Percentiles rank a stretch among this genome's conserved stretches.
Conservation (phyloP, 2,797 vertebrate species). For the Morus bassanus region DNA sequence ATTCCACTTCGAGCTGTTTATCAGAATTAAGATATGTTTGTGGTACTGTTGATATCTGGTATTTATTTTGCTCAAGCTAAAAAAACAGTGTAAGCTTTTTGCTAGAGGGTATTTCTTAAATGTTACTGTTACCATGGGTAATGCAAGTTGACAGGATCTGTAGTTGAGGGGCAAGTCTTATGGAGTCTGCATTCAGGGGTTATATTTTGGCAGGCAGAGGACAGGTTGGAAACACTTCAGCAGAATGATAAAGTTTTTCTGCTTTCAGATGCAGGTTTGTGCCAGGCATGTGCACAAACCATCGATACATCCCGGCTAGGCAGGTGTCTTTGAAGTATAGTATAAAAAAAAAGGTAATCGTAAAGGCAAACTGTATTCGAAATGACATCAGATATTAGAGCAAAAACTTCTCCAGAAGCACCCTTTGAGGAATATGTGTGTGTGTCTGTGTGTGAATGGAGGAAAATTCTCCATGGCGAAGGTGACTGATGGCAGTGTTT, state of each 20-base stretch:
- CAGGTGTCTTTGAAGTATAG: neutral
- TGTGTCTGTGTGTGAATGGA: neutral
- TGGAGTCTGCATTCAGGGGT: slow-evolving; percentile 1
- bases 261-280: neutral
- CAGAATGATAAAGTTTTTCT: neutral
- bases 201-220: slow-evolving; percentile 56
- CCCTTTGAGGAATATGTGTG: neutral
- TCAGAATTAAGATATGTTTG: neutral
- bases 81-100: slow-evolving; percentile 32
- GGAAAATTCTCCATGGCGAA: neutral
- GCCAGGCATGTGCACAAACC: neutral
- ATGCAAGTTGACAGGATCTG: slow-evolving; percentile 65
- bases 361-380: neutral
- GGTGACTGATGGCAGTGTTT: neutral
- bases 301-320: neutral
- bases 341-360: neutral
- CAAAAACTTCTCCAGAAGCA: neutral
- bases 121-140: slow-evolving; percentile 41
- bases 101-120: slow-evolving; percentile 48
- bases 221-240: slow-evolving; percentile 33
- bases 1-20: neutral
- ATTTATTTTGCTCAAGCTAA: slow-evolving; percentile 11
- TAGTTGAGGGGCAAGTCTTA: slow-evolving; percentile 45
- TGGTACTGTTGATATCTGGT: neutral
- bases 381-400: neutral